phyloP scores from a whole-genome alignment of 1,140 invertebrate species.

The Conopomorpha cramerella region DNA sequence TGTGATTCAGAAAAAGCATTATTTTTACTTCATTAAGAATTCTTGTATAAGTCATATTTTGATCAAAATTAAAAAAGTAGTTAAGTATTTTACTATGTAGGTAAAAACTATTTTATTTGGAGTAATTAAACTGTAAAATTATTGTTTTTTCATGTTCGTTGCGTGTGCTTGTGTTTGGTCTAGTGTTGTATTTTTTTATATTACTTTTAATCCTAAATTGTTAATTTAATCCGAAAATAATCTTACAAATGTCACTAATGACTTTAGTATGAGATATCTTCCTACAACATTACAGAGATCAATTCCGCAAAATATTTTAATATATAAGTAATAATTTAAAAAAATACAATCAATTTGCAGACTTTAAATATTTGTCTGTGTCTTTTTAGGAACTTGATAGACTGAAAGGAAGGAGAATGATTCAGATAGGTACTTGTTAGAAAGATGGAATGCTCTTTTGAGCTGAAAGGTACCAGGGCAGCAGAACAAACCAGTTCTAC shows the following conservation, averaged over 20 bases:
- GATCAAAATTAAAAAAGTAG: no score
- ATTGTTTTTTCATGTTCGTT: conserved; percentile 5
- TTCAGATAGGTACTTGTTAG: no score
- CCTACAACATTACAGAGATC: conserved; percentile 20
- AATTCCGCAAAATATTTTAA: conserved; percentile 11
- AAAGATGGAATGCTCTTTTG: no score
- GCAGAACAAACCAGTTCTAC: no score
- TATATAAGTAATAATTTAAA: neutral
- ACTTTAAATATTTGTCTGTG: neutral
- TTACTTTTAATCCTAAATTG: neutral
- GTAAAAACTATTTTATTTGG: neutral
- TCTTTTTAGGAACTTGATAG: neutral
- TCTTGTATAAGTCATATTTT: no score
- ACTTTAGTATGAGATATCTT: conserved; percentile 10
- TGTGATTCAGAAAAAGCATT: no score
- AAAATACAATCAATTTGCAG: neutral
- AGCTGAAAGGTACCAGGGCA: neutral
- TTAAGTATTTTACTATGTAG: no score
- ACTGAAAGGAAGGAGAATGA: neutral
- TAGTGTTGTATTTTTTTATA: neutral
- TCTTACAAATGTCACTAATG: conserved; percentile 6
- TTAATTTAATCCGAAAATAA: neutral
- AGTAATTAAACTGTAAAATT: neutral
- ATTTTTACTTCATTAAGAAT: no score
- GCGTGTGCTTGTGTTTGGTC: conserved; percentile 8